A percentile compares a stretch with the other conserved stretches of the same genome.
Evolutionary conservation across 2,888 invertebrate species (phyloP).

Genomic region (Sabatieria punctata): DNA sequence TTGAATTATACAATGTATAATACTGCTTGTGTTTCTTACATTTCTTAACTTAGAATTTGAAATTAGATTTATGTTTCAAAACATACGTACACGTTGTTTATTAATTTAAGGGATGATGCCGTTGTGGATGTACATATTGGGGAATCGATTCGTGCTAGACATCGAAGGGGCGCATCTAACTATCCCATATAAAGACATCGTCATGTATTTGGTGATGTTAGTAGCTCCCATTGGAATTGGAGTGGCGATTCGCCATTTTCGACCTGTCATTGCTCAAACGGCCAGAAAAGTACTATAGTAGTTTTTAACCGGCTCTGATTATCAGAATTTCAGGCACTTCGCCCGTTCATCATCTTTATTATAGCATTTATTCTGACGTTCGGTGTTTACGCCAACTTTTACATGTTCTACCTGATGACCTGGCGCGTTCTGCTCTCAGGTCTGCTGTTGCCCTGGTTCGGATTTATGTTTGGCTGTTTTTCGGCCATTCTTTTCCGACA

Average conservation of each 20-base stretch:
- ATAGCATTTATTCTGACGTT: constrained; percentile 34
- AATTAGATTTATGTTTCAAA: no score
- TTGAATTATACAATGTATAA: no score
- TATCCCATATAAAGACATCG: constrained; percentile 35
- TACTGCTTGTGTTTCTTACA: no score
- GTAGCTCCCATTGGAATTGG: constrained; percentile 38
- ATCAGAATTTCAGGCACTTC: constrained; percentile 16
- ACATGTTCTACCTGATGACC: constrained; percentile 35
- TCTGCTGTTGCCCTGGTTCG: constrained; percentile 35
- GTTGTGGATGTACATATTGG: constrained; percentile 39
- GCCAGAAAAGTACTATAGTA: constrained; percentile 20
- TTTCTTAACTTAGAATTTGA: no score
- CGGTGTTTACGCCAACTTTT: constrained; percentile 36
- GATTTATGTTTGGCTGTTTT: constrained; percentile 36
- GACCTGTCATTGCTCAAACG: constrained; percentile 28
- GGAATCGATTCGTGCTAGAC: constrained; percentile 27
- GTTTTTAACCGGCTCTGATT: no score
- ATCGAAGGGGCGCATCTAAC: constrained; percentile 18
- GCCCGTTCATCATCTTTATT: constrained; percentile 35
- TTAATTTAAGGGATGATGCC: constrained; percentile 38
- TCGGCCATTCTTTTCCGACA: constrained; percentile 26
- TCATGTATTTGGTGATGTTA: constrained; percentile 33
- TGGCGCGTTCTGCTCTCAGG: constrained; percentile 31
- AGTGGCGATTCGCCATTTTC: constrained; percentile 32
- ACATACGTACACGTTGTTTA: no score